These are phyloP conservation scores for Anniella stebbinsi DNA, from an alignment of 2,797 vertebrate species.

Conservation along the genomic window DNA sequence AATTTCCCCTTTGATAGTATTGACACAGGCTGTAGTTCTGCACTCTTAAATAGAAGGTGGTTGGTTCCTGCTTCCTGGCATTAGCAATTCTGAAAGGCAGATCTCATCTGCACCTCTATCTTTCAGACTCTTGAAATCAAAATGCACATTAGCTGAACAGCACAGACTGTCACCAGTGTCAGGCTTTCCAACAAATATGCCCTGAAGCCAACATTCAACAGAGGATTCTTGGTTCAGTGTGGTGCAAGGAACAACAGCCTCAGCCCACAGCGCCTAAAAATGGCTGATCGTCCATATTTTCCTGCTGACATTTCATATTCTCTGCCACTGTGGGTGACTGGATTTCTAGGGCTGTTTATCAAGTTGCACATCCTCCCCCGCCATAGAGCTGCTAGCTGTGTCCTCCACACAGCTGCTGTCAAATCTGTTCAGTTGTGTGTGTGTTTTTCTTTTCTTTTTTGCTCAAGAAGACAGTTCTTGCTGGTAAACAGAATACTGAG, in stretches of 20 bases:
- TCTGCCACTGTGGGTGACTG: not conserved
- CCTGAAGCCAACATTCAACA: constrained; percentile 29
- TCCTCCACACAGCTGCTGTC: constrained; percentile 21
- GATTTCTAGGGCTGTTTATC: not conserved
- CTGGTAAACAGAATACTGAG: not conserved
- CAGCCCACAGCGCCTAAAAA: constrained; percentile 4
- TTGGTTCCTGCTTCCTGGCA: constrained; percentile 14
- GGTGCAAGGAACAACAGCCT: constrained; percentile 17
- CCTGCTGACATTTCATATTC: constrained; percentile 36
- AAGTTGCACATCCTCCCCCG: rapidly evolving
- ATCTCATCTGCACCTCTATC: not conserved
- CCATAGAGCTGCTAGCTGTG: not conserved
- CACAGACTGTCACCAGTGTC: rapidly evolving
- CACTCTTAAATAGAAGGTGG: not conserved
- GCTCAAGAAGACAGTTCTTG: not conserved
- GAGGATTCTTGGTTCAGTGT: not conserved
- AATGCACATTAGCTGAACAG: constrained; percentile 11
- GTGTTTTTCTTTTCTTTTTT: not conserved
- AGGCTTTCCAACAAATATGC: constrained; percentile 31
- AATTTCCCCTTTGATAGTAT: constrained; percentile 4
- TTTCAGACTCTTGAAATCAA: constrained; percentile 28
- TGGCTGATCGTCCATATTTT: constrained; percentile 3
- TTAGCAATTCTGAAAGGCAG: not conserved
- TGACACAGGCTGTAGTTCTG: constrained; percentile 12
- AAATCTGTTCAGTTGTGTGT: constrained; percentile 17